Conservation (phyloP, 92 coral and sea anemone species). For the Meandrina meandrites region DNA sequence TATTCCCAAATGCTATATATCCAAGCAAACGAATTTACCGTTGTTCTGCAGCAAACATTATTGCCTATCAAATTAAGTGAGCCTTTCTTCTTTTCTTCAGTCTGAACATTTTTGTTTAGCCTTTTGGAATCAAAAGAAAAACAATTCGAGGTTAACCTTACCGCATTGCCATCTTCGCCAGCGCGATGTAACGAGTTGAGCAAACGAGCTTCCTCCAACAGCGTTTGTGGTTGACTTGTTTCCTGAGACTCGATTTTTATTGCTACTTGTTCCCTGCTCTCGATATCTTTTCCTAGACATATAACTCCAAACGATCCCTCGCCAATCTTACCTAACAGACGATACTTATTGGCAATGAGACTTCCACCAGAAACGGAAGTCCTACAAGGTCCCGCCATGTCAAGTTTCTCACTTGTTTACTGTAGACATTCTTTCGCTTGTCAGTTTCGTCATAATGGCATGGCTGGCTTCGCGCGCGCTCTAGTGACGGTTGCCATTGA, state of each 20-base stretch:
- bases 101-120: too few relatives aligned
- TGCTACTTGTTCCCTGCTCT: conserved; percentile 66
- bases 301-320: conserved; percentile 80
- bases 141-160: background rate
- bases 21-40: too few relatives aligned
- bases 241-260: conserved; percentile 61
- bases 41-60: too few relatives aligned
- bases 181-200: conserved; percentile 53
- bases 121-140: background rate
- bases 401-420: background rate
- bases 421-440: background rate
- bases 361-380: conserved; percentile 32
- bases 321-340: conserved; percentile 57
- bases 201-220: conserved; percentile 74
- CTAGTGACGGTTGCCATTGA: background rate
- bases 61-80: too few relatives aligned
- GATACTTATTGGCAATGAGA: conserved; percentile 57
- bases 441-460: conserved; percentile 10
- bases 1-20: too few relatives aligned
- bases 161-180: conserved; percentile 43
- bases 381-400: conserved; percentile 42
- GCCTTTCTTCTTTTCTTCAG: too few relatives aligned
- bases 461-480: conserved; percentile 12
- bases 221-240: conserved; percentile 46
- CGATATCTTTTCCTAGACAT: conserved; percentile 56